A percentile compares a stretch with the other conserved stretches of the same genome.
phyloP scores from a whole-genome alignment of 2,113 vertebrate genomes.

The Indri indri region DNA sequence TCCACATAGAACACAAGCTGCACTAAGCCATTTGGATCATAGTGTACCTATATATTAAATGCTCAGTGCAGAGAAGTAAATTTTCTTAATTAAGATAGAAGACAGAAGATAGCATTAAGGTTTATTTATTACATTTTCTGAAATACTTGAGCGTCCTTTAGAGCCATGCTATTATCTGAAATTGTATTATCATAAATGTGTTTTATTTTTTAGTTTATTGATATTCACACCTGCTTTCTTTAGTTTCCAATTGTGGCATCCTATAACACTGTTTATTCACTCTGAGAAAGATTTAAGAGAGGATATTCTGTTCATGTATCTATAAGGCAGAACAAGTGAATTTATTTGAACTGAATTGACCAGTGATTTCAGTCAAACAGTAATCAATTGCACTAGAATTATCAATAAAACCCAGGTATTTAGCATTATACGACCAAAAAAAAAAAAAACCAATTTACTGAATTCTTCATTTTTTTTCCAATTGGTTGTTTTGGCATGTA shows the following conservation, averaged over 20 bases:
- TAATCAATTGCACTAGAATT: conserved; percentile 34
- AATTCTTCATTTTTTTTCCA: neutral
- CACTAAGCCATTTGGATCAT: conserved; percentile 35
- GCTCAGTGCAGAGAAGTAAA: neutral
- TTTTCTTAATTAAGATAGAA: conserved; percentile 27
- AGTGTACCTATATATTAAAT: conserved; percentile 22
- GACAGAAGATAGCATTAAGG: neutral
- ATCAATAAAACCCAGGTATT: neutral
- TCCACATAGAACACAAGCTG: conserved; percentile 8
- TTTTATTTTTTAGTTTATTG: conserved; percentile 2
- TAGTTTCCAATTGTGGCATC: conserved; percentile 41
- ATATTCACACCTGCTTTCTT: conserved; percentile 9
- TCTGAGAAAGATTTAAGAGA: neutral
- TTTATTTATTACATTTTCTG: conserved; percentile 14
- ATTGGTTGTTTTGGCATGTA: neutral
- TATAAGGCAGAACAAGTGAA: neutral
- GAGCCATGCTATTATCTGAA: neutral
- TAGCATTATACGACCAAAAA: conserved; percentile 23
- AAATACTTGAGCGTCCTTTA: neutral
- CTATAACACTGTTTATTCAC: neutral
- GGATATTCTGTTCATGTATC: neutral
- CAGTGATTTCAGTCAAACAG: conserved; percentile 33
- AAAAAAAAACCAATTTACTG: conserved; percentile 4
- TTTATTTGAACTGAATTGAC: conserved; percentile 40
- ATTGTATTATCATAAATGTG: neutral